Evolutionary conservation across 2,797 vertebrate genomes (phyloP), one percentile per base, ranked within the genome.

Genomic region (Anguilla marmorata): DNA sequence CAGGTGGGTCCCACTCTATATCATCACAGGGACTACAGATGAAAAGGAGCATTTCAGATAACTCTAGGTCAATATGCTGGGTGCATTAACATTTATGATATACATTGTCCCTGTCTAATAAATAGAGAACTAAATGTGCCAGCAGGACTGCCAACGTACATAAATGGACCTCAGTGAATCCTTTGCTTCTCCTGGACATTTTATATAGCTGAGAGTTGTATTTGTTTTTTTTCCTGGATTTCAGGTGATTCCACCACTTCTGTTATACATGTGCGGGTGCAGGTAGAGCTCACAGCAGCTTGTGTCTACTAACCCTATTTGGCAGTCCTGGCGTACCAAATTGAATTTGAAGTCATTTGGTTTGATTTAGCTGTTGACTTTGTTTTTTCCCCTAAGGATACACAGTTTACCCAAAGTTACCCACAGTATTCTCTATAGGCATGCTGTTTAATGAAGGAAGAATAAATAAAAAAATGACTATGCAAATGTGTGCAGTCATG

Each of bases 401-500:
- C 21, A 82, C 79, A 9, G 41, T 82, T n/a, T 82, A 45, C 37
- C 19, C 14, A 79, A n/a, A 50, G 19, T 82, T 82, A n/a, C 45
- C 37, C 24, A n/a, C 79, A 82, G 41, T 48, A 50, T 82, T 50
- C 27, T 82, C 7, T 50, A 82, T 50, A 82, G 41, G 41, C 79
- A 82, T 82, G 45, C 79, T n/a, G 45, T n/a, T 82, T n/a, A 79
- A 82, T 79, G 2, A 82, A 48, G 9, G 50, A 82, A 6, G 9
- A 82, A 82, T 7, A n/a, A 86, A 27, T 52, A 83, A 50, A 41
- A 93, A 72, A 89, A 83, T 76, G 95, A 96, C 97, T 97, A 97
- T 97, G 97, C 97, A 97, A 97, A 96, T 94, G 95, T 96, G 94
- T 96, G 95, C 95, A 95, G 95, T 96, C 95, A 94, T 96, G 97